Base-by-base conservation (phyloP, 2,113 vertebrate species). In the Leucosticte australis region DNA sequence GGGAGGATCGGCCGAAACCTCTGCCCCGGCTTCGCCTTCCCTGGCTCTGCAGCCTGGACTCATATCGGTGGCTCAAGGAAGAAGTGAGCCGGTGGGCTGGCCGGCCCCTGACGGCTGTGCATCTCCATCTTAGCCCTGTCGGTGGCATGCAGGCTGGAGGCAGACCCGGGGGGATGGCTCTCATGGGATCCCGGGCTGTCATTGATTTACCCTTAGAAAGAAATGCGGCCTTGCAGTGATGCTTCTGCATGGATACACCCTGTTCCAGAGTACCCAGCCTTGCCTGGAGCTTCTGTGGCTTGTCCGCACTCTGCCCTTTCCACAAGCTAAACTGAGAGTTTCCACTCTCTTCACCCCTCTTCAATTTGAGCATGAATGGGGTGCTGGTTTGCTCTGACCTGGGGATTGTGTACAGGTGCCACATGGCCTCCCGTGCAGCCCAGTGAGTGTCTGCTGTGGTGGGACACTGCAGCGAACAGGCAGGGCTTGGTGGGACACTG, bases 361-460 rank as follows among this genome's bases (percentile, higher is more conserved):
- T 59, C 57, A 16, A 0, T 44, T 7, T 23, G 35, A 71, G 39
- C 33, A 26, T 13, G 26, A 65, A 19, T 15, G 20, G 14, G 26
- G 12, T 2, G 5, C 39, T 46, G 75, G 31, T 52, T 67, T 22
- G 27, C 65, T 44, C 33, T 30, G 30, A 12, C 13, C 33, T 26
- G 10, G 35, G 35, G 24, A 20, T 28, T 65, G 44, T 2, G 3
- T 44, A 63, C 59, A 27, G 77, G 56, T 83, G n/a, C 15, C 37
- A 31, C 30, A 13, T 0, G 6, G n/a, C 19, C 44, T 76, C 26
- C 49, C 0, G 0, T 52, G 41, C 44, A 69, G 57, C 21, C 14
- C 1, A 1, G 33, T 3, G 35, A 27, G 35, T 59, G 39, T 65
- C 30, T 3, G 15, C 62, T 85, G 65, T 9, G 22, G 65, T 56